Evolutionary conservation across 92 coral and sea anemone species (phyloP), one percentile per base, ranked within the genome.

Genomic region (Chrysogorgia sp.): DNA sequence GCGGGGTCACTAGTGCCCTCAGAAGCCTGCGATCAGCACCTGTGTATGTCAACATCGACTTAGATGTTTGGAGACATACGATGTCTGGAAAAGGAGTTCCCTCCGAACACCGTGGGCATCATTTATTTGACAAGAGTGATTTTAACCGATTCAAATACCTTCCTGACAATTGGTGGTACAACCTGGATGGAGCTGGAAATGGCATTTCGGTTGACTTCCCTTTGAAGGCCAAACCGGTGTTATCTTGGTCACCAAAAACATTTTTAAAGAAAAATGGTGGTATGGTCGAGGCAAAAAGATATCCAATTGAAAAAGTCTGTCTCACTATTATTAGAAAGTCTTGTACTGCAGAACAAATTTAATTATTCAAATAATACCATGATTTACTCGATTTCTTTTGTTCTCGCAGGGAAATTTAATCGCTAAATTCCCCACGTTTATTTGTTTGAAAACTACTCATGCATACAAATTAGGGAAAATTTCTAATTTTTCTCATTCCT

Each of bases 161-260:
- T 0, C 85, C 91, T 26, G 20, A n/a, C 2, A 41, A 82, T 50
- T 87, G 87, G 90, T 87, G 85, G 84, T 87, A 79, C 68, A 76
- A 63, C 55, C 49, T 83, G 3, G 53, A 79, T 83, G 87, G 76
- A 56, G 82, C 83, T 82, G 91, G 87, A 24, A 75, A 87, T 57
- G 91, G 88, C 0, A 30, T 78, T 21, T 50, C 91, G 1, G 75
- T 87, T 5, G 87, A 87, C 47, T 87, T 71, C 21, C 82, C 77
- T 20, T 32, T 83, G 63, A 83, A 76, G 48, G 78, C 71, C 14
- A 83, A 83, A 35, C 82, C 87, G 24, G 58, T 66, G 48, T 58
- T 83, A 37, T 75, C 77, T 34, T 83, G 87, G 86, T 82, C 86
- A 9, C 64, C 81, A 72, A 66, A 55, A 21, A 60, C 30, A 12